Conservation (phyloP, 2,113 vertebrate genomes). For the Haemorhous mexicanus region DNA sequence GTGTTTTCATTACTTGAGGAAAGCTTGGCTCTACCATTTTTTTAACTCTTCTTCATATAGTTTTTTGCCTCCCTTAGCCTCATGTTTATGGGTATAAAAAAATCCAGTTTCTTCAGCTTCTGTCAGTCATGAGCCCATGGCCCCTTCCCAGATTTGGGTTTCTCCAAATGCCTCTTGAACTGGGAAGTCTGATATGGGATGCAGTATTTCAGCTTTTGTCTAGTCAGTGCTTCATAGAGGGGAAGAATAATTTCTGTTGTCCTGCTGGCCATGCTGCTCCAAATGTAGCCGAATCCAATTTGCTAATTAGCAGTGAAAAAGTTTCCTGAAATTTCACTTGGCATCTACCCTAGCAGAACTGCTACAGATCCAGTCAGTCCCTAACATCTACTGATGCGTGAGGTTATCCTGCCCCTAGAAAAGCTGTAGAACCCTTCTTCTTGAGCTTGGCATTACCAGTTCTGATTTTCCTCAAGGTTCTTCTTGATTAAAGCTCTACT, state of each 20-base stretch:
- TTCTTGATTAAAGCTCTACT: background rate
- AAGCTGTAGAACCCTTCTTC: background rate
- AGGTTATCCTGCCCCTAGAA: background rate
- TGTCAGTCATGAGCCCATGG: background rate
- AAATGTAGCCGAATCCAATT: accelerated
- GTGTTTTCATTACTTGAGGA: background rate
- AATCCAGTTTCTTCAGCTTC: background rate
- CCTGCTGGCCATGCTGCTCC: background rate
- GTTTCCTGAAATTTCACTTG: background rate
- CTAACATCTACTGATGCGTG: background rate
- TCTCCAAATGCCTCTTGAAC: background rate
- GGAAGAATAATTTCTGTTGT: background rate
- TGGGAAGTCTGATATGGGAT: background rate
- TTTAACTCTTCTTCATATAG: background rate
- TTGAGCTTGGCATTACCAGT: background rate
- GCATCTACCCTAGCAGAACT: background rate
- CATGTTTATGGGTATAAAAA: background rate
- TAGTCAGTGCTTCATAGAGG: background rate
- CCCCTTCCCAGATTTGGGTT: background rate
- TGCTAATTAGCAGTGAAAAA: background rate
- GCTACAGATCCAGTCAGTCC: background rate
- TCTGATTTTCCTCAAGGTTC: background rate
- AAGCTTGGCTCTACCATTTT: background rate
- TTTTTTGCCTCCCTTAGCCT: background rate
- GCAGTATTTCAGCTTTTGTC: background rate